Conservation (phyloP, 1,140 invertebrate species). For the Paramacrobiotus metropolitanus region DNA sequence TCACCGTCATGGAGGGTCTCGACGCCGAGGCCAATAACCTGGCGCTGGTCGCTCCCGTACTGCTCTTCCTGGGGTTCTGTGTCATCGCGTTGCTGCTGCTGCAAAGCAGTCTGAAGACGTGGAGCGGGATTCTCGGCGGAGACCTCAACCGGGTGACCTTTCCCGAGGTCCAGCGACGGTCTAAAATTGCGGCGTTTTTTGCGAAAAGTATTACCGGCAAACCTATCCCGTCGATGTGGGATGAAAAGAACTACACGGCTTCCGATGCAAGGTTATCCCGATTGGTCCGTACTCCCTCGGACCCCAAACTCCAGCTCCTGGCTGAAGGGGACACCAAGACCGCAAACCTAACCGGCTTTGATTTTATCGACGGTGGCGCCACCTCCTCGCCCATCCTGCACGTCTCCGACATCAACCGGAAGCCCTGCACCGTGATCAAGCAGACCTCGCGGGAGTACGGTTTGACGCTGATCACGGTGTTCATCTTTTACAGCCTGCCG, state of each 20-base stretch:
- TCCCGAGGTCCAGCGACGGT: constrained; percentile 20
- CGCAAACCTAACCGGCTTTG: constrained; percentile 10
- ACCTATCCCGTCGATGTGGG: too few species aligned
- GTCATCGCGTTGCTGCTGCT: constrained; percentile 5
- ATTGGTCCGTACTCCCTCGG: too few species aligned
- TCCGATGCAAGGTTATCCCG: too few species aligned
- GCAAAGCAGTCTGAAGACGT: background rate
- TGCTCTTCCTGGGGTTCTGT: constrained; percentile 2
- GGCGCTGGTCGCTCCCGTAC: background rate
- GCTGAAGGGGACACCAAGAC: constrained; percentile 29
- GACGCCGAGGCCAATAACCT: background rate
- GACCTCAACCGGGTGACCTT: background rate
- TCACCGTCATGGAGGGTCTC: constrained; percentile 20
- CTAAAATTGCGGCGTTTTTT: background rate
- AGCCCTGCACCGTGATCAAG: constrained; percentile 2
- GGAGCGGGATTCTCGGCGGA: background rate
- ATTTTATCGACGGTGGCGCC: background rate
- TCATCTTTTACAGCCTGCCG: constrained; percentile 26
- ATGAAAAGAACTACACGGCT: too few species aligned
- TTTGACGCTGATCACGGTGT: constrained; percentile 23
- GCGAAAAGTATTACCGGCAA: too few species aligned
- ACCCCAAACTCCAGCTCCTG: constrained; percentile 21
- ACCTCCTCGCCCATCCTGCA: constrained; percentile 14
- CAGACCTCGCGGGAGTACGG: constrained; percentile 11
- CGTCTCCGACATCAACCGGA: constrained; percentile 17